Evolutionary conservation across 2,113 vertebrate genomes (phyloP).

Genomic region (Nanorana parkeri): DNA sequence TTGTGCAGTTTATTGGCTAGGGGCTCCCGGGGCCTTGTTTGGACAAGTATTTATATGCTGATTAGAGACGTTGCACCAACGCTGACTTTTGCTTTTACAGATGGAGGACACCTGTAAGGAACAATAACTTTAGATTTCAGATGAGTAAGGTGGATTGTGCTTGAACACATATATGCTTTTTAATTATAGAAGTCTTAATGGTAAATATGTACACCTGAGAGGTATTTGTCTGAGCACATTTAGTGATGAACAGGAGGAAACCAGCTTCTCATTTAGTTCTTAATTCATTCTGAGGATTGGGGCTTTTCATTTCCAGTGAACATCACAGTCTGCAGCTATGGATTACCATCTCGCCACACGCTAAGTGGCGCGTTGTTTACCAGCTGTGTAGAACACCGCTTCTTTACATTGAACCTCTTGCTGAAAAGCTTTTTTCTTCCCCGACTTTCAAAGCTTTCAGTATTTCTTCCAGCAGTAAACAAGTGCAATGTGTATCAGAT

Average conservation of each 20-base stretch:
- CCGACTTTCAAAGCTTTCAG: no score
- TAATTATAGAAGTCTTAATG: background rate
- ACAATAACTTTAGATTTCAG: background rate
- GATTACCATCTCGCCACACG: no score
- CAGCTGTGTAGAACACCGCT: no score
- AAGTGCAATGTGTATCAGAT: no score
- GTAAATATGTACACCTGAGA: background rate
- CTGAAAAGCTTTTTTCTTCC: no score
- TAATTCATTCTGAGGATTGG: background rate
- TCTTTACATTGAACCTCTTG: no score
- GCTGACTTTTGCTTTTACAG: background rate
- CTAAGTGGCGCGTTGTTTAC: no score
- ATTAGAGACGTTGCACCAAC: background rate
- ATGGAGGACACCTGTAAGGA: background rate
- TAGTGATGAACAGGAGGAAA: background rate
- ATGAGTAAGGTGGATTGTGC: background rate
- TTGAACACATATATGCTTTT: background rate
- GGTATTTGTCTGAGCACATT: background rate
- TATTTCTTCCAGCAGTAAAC: no score
- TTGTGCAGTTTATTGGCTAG: background rate
- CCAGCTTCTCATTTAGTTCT: no score
- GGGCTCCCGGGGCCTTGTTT: background rate
- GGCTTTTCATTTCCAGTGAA: background rate
- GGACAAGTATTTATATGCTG: background rate
- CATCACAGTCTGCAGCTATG: no score